These are phyloP conservation scores for Aptenodytes patagonicus DNA, from an alignment of 2,113 vertebrate species.

Conservation along the genomic window DNA sequence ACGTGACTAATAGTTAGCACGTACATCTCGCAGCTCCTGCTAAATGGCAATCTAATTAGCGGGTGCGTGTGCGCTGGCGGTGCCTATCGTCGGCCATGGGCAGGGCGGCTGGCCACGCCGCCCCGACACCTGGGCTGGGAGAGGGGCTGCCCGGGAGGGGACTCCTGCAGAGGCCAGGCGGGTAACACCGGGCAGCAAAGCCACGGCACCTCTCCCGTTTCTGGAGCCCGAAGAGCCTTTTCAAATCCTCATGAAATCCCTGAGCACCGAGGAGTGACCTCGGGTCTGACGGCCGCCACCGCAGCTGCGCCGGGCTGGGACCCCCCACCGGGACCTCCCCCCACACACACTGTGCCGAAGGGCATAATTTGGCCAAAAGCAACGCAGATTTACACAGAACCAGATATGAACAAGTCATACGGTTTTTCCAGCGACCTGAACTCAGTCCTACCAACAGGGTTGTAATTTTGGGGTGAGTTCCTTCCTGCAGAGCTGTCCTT, in stretches of 20 bases:
- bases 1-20: not conserved
- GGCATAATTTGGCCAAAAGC: not conserved
- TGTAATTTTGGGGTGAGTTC: not conserved
- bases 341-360: fast-evolving
- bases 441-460: no score
- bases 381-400: not conserved
- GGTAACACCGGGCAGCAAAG: not conserved
- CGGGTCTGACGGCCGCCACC: fast-evolving
- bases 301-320: fast-evolving
- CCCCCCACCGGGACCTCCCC: fast-evolving
- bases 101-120: not conserved
- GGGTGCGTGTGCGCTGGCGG: fast-evolving
- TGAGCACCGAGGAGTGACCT: not conserved
- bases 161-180: not conserved
- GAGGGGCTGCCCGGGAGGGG: not conserved
- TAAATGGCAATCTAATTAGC: not conserved
- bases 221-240: not conserved
- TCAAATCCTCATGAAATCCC: not conserved
- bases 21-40: not conserved
- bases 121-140: not conserved
- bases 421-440: not conserved
- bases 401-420: fast-evolving
- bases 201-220: fast-evolving
- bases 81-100: not conserved
- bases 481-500: not conserved